A percentile compares a stretch with the other conserved stretches of the same genome.
Evolutionary conservation across 2,888 invertebrate genomes (phyloP).

Genomic region (Cheilosia scutellata): DNA sequence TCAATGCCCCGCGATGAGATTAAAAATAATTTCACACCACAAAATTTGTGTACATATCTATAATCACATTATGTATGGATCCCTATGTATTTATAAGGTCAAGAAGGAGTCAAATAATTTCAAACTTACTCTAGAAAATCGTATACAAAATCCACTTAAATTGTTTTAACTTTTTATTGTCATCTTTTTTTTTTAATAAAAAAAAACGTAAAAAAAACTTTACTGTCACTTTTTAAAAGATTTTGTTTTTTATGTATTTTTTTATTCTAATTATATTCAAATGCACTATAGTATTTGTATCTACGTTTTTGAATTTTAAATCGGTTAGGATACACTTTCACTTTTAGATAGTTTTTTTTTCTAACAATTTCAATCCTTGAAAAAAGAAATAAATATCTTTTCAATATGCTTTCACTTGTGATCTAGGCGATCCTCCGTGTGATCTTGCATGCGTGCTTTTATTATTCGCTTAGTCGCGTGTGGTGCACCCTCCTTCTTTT

Average conservation of each 20-base stretch:
- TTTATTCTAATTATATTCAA: conserved; percentile 25
- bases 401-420: background rate
- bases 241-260: background rate
- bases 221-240: background rate
- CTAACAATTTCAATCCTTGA: background rate
- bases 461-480: conserved; percentile 21
- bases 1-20: conserved; percentile 52
- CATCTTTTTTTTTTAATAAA: conserved; percentile 35
- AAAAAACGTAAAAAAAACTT: background rate
- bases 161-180: conserved; percentile 43
- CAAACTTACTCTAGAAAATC: conserved; percentile 35
- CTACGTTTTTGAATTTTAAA: conserved; percentile 4
- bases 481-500: conserved; percentile 35
- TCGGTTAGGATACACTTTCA: conserved; percentile 5
- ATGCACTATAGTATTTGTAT: background rate
- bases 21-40: conserved; percentile 22
- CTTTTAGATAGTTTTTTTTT: background rate
- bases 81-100: background rate
- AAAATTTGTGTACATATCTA: conserved; percentile 3
- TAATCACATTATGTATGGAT: background rate
- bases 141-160: conserved; percentile 10
- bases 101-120: background rate
- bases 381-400: background rate
- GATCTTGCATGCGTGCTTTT: conserved; percentile 9
- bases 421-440: conserved; percentile 11